Base-by-base conservation (phyloP, 30 jellyfish, hydroid and myxozoan species). In the Hydractinia echinata region DNA sequence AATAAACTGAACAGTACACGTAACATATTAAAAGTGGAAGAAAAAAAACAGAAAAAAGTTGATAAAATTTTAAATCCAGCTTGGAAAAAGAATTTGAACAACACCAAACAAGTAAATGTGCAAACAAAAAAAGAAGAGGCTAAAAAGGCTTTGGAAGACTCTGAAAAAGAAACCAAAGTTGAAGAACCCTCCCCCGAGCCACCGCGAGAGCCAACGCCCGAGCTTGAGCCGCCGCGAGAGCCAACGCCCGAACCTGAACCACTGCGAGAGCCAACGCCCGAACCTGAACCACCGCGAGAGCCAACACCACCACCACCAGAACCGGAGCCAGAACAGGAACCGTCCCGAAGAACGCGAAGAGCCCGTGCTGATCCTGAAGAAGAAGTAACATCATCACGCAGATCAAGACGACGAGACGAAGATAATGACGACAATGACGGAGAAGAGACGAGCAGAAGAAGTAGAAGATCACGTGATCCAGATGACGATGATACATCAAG, bases 1-100 rank as follows among this genome's bases (percentile, higher is more conserved):
- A 74, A 74, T 58, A 74, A 74, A 50, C 68, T 74, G n/a, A 74
- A 74, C 83, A 74, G 61, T 74, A 74, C 83, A 13, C 58, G 83
- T 4, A 7, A 51, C 10, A n/a, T 64, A n/a, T 79, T 67, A 4
- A 55, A 58, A 11, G 15, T 74, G 15, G 83, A 74, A 74, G 83
- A 79, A 4, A 30, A 54, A 74, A 74, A 74, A 55, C 19, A 64
- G 7, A 18, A 74, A 30, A 51, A 21, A 19, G 61, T 6, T 9
- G 66, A 74, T 48, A 66, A 66, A 8, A 30, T 30, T 30, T 30
- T 30, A 30, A 13, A 50, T 6, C 83, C 83, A 49, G 83, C 83
- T 4, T 74, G 83, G 83, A 58, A 54, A 16, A 74, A 44, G 54
- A 74, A 74, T 54, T 74, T 74, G 54, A 74, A 74, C 83, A 74